phyloP scores from a whole-genome alignment of 2,888 invertebrate species.

The Sesia bembeciformis region DNA sequence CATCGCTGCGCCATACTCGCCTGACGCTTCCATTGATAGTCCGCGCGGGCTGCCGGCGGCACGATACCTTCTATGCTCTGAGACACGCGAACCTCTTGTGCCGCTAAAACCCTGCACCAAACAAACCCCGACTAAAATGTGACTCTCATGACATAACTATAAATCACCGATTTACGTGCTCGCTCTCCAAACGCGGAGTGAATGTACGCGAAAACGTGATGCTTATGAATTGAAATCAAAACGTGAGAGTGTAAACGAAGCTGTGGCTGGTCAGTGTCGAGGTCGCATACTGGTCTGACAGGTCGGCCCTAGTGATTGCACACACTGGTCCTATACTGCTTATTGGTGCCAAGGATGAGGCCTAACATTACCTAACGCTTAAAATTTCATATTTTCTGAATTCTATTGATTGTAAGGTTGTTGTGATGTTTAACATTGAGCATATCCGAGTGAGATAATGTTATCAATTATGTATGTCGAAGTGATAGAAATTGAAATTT shows the following conservation, averaged over 20 bases:
- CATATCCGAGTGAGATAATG: conserved; percentile 35
- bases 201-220: not conserved
- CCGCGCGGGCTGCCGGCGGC: conserved; percentile 58
- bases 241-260: conserved; percentile 18
- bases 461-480: conserved; percentile 28
- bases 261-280: conserved; percentile 46
- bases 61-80: conserved; percentile 38
- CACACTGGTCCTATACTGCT: conserved; percentile 25
- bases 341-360: conserved; percentile 40
- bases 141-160: conserved; percentile 18
- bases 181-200: not conserved
- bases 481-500: conserved; percentile 18
- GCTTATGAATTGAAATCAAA: conserved; percentile 9
- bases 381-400: not conserved
- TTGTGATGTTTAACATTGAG: conserved; percentile 16
- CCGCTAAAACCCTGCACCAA: conserved; percentile 29
- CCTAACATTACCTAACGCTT: conserved; percentile 10
- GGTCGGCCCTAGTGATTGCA: conserved; percentile 34
- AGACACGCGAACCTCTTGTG: conserved; percentile 41
- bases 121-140: conserved; percentile 41
- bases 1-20: conserved; percentile 9
- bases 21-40: conserved; percentile 50
- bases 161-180: not conserved
- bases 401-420: conserved; percentile 14
- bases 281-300: conserved; percentile 65